These are phyloP conservation scores for Heliconius melpomene DNA, from an alignment of 1,140 invertebrate species.

Conservation along the genomic window DNA sequence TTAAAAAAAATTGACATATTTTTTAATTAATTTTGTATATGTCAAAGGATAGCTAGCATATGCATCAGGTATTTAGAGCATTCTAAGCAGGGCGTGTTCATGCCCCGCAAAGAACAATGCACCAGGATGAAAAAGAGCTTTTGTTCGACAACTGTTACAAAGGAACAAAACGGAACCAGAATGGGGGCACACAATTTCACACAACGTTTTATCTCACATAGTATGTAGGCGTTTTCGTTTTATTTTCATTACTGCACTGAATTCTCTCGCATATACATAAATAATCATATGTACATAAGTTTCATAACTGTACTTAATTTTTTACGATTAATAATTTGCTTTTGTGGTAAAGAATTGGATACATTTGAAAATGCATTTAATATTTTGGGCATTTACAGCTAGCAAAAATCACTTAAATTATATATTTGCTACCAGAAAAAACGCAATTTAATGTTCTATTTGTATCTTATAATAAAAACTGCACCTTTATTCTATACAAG, in stretches of 20 bases:
- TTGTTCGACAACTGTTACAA: conserved; percentile 34
- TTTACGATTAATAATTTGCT: no score
- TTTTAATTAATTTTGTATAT: background rate
- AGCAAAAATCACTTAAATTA: no score
- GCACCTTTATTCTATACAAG: no score
- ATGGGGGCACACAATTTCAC: conserved; percentile 31
- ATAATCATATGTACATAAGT: no score
- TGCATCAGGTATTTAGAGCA: conserved; percentile 18
- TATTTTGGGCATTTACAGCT: no score
- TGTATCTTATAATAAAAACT: no score
- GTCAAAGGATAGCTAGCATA: background rate
- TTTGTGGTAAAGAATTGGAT: no score
- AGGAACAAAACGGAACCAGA: conserved; percentile 33
- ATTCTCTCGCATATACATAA: background rate
- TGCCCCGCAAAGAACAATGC: conserved; percentile 32
- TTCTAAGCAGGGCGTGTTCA: conserved; percentile 26
- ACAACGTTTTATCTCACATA: conserved; percentile 18
- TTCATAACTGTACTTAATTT: no score
- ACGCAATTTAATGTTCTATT: no score
- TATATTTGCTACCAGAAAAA: no score
- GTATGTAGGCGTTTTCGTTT: background rate
- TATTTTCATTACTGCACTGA: background rate
- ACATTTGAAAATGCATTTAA: no score
- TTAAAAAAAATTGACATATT: background rate
- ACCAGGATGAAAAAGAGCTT: conserved; percentile 33